Conservation (phyloP, 2,113 vertebrate species). For the Pampusana beccarii region DNA sequence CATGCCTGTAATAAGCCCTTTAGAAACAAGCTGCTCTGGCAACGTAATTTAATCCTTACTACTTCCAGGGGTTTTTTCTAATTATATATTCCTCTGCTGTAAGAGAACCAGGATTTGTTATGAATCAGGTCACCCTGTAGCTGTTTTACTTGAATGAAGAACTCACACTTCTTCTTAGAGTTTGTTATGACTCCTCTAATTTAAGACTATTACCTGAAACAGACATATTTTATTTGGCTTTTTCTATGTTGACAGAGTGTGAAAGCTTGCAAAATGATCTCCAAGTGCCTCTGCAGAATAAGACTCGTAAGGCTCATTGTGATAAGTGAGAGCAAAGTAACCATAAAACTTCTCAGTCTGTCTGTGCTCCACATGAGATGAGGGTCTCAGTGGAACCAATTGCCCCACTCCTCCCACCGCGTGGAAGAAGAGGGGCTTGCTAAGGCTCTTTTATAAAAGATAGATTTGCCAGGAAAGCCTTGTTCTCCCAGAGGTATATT, state of each 20-base stretch:
- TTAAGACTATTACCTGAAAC: conserved; percentile 63
- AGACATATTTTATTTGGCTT: conserved; percentile 57
- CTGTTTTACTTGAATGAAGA: conserved; percentile 58
- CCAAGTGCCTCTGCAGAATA: conserved; percentile 16
- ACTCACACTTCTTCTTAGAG: conserved; percentile 55
- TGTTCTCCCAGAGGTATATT: not conserved
- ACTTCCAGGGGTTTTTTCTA: conserved; percentile 57
- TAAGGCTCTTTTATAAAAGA: not conserved
- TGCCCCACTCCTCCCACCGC: rapidly evolving
- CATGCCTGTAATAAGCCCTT: conserved; percentile 82
- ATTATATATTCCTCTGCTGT: conserved; percentile 56
- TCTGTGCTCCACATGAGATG: not conserved
- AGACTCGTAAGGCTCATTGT: conserved; percentile 35
- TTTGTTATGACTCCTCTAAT: conserved; percentile 66
- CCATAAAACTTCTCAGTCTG: not conserved
- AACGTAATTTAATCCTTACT: conserved; percentile 64
- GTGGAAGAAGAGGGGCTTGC: not conserved
- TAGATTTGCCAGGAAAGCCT: conserved; percentile 35
- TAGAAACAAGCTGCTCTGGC: conserved; percentile 69
- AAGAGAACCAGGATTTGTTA: conserved; percentile 60
- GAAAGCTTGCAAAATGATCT: conserved; percentile 55
- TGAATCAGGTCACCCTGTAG: conserved; percentile 57
- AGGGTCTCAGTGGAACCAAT: not conserved
- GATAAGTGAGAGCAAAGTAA: conserved; percentile 7
- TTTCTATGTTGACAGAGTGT: conserved; percentile 33